A percentile compares a stretch with the other conserved stretches of the same genome.
Conservation (phyloP, 35 echinoderm and acorn worm genomes). For the Hemicentrotus pulcherrimus region DNA sequence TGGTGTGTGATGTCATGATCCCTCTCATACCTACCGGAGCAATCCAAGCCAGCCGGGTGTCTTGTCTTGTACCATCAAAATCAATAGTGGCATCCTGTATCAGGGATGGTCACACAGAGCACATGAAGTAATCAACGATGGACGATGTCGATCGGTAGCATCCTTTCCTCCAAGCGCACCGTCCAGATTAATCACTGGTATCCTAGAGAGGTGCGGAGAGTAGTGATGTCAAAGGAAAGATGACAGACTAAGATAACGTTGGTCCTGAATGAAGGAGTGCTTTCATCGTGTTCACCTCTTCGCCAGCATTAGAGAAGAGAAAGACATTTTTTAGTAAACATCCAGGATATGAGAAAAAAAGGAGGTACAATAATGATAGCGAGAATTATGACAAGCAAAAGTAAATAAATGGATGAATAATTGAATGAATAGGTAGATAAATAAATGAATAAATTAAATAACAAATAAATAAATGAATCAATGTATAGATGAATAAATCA, state of each 20-base stretch:
- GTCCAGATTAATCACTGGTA: not conserved
- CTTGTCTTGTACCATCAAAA: not conserved
- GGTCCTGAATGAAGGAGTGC: not conserved
- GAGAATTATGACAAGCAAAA: not conserved
- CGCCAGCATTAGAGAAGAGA: not conserved
- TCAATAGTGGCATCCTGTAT: not conserved
- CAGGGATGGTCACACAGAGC: not conserved
- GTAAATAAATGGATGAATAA: not conserved
- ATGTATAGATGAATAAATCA: no score
- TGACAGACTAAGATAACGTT: not conserved
- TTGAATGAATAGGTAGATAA: not conserved
- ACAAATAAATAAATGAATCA: no score
- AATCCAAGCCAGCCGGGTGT: not conserved
- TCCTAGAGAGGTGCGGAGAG: not conserved
- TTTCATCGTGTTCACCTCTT: not conserved
- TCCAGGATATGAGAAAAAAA: no score
- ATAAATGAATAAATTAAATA: no score
- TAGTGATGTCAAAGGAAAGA: not conserved
- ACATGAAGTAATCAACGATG: not conserved
- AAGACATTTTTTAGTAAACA: no score
- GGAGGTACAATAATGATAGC: no score
- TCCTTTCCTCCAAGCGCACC: not conserved
- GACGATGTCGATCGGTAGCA: not conserved
- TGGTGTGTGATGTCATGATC: not conserved
- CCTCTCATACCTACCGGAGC: not conserved